A percentile compares a stretch with the other conserved stretches of the same genome.
phyloP scores from a whole-genome alignment of 2,797 vertebrate species.

The Lacerta agilis region DNA sequence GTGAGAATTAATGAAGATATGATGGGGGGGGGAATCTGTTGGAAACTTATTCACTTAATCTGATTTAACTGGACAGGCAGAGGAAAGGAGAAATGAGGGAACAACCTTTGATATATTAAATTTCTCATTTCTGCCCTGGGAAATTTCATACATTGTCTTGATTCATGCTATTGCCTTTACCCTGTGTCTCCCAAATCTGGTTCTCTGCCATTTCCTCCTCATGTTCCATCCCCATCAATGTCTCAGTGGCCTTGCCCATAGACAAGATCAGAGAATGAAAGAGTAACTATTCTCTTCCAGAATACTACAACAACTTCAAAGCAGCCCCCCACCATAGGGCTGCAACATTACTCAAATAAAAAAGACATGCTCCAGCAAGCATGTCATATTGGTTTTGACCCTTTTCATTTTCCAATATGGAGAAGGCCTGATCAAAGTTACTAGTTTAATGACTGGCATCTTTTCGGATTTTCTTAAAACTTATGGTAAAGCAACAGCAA shows the following conservation, averaged over 20 bases:
- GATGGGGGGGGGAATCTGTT: too few species aligned
- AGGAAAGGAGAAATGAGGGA: neutral
- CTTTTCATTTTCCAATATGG: too few species aligned
- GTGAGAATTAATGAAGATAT: neutral
- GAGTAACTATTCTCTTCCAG: too few species aligned
- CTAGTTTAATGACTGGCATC: neutral
- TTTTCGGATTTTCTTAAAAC: too few species aligned
- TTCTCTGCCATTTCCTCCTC: neutral
- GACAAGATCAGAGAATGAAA: too few species aligned
- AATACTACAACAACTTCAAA: neutral
- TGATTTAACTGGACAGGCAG: neutral
- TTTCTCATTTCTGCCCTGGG: neutral
- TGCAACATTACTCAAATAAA: neutral
- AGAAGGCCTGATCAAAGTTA: neutral
- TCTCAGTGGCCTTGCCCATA: neutral
- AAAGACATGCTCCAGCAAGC: too few species aligned
- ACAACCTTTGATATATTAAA: neutral
- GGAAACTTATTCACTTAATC: neutral
- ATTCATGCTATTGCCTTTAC: neutral
- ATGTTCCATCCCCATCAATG: neutral
- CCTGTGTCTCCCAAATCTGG: neutral
- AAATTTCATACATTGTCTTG: neutral
- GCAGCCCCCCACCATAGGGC: neutral
- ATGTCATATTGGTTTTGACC: too few species aligned
- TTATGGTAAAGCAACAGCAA: neutral